Percentiles rank a stretch among this genome's conserved stretches.
phyloP scores from a whole-genome alignment of 37 sponge, comb jelly and placozoan genomes.

The Trichoplax adhaerens region DNA sequence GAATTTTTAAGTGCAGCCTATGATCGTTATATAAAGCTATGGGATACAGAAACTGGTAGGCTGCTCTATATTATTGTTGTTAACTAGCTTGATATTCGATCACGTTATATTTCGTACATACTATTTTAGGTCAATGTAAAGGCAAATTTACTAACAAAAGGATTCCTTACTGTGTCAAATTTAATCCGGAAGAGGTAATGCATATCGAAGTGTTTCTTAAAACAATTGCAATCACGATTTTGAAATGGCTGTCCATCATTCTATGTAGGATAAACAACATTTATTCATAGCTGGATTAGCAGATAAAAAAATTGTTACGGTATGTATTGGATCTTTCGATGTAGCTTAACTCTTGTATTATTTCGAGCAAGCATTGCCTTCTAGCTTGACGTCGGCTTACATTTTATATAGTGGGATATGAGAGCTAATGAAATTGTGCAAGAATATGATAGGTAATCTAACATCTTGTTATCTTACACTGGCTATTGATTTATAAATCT shows the following conservation, averaged over 20 bases:
- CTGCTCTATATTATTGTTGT: background rate
- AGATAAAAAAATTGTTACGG: conserved; percentile 91
- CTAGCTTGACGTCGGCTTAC: too few relatives aligned
- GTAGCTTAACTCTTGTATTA: too few relatives aligned
- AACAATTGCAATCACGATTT: too few relatives aligned
- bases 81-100: too few relatives aligned
- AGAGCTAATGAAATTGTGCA: conserved; percentile 68
- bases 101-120: too few relatives aligned
- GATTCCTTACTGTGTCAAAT: conserved; percentile 86
- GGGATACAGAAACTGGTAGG: conserved; percentile 96
- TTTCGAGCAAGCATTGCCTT: too few relatives aligned
- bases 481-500: background rate
- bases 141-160: conserved; percentile 58
- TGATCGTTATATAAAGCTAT: conserved; percentile 77
- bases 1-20: conserved; percentile 79
- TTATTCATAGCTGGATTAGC: conserved; percentile 76
- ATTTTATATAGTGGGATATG: conserved; percentile 53
- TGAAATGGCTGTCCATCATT: background rate
- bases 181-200: conserved; percentile 70
- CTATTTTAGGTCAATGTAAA: conserved; percentile 41
- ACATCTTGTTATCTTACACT: background rate
- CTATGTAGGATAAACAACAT: conserved; percentile 52
- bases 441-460: conserved; percentile 67
- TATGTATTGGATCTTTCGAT: conserved; percentile 7
- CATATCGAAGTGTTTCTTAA: background rate